Evolutionary conservation across 2,888 invertebrate genomes (phyloP).

Genomic region (Pegoplata infirma): DNA sequence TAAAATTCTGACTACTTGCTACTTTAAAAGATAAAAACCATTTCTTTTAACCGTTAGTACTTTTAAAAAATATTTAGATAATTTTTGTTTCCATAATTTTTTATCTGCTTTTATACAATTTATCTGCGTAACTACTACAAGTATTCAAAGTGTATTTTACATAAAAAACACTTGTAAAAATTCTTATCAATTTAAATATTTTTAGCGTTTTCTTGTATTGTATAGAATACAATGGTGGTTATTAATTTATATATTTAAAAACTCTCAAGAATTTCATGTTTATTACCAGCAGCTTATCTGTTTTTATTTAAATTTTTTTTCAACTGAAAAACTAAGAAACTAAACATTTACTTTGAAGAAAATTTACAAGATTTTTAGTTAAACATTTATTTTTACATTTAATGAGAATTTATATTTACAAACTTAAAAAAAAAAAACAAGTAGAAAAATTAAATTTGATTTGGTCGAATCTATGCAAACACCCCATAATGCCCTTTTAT

Average conservation of each 20-base stretch:
- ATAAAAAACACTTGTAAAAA: background rate
- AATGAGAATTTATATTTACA: too few relatives aligned
- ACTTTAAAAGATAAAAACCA: slow-evolving; percentile 17
- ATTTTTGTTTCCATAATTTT: background rate
- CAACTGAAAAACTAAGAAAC: too few relatives aligned
- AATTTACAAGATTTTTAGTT: too few relatives aligned
- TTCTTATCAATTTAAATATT: background rate
- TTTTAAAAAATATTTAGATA: background rate
- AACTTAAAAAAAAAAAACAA: too few relatives aligned
- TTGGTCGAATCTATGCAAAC: too few relatives aligned
- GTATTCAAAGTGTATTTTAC: background rate
- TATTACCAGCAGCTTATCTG: background rate
- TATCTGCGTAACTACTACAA: background rate
- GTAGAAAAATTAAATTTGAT: too few relatives aligned
- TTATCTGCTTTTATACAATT: background rate
- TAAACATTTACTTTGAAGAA: too few relatives aligned
- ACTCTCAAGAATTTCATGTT: background rate
- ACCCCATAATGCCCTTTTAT: too few relatives aligned
- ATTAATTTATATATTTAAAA: background rate
- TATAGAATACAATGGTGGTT: too few relatives aligned
- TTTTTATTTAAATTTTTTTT: slow-evolving; percentile 18
- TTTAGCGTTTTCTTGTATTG: too few relatives aligned
- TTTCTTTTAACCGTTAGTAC: too few relatives aligned
- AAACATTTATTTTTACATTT: too few relatives aligned
- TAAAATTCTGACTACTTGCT: slow-evolving; percentile 17